Base-by-base conservation (phyloP, 2,888 invertebrate genomes). In the Chalcis sispes region DNA sequence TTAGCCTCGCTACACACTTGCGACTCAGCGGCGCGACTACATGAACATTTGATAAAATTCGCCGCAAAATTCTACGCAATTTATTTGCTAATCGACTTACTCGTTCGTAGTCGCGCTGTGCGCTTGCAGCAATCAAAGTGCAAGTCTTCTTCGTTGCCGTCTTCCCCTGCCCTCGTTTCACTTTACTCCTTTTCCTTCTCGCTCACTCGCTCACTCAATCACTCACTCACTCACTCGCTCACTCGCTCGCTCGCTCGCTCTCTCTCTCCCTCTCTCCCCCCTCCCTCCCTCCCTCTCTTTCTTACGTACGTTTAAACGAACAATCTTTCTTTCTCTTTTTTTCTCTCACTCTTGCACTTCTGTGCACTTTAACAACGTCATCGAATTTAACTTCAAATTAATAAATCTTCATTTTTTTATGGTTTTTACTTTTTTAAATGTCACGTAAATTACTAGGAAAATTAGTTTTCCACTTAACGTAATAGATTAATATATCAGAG, bases 151-250 rank as follows among this genome's bases (percentile, higher is more conserved):
- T 64, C 61, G 40, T 46, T 42, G 64, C 29, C 25, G 65, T 62
- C 69, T 52, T 42, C 46, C 46, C 46, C 64, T 61, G 66, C 20
- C 66, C 69, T 64, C 70, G 54, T 75, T 74, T 67, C 54, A 18
- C 29, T 27, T 40, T 62, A 72, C 62, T 67, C 65, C 50, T 67
- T 69, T 71, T 65, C 52, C 54, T 70, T 72, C 56, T 70, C 67
- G 27, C 48, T 72, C 40, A 27, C 65, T 62, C 58, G 42, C 69
- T 13, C 66, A 48, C 59, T 25, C 58, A n/a, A n/a, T 10, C 61
- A 61, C 23, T 2, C 29, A 52, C 46, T 36, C 4, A 27, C 3
- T 18, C 32, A 1, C 29, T 18, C 1, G 13, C 10, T 1, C 18
- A 18, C 18, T 5, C 59, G 20, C 62, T 18, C 56, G 29, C 52